These are phyloP conservation scores for Sterna hirundo DNA, from an alignment of 2,113 vertebrate species.

Conservation along the genomic window DNA sequence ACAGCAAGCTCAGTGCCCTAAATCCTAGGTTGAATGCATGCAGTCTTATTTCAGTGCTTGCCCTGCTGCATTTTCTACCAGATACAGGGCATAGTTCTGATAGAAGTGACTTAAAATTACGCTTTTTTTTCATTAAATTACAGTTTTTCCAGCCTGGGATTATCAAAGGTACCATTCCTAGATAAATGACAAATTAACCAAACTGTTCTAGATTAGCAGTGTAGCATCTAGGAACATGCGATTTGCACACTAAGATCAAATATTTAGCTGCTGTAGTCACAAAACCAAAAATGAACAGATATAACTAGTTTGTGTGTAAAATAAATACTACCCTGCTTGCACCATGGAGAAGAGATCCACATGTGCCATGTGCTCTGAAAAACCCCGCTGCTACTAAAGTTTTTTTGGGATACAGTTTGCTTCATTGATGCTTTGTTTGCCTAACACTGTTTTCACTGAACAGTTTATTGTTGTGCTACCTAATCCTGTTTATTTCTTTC, in stretches of 20 bases:
- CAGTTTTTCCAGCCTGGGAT: neutral
- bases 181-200: neutral
- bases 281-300: neutral
- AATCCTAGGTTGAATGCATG: neutral
- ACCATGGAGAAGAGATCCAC: neutral
- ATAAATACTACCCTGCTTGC: neutral
- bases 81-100: neutral
- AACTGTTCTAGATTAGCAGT: fast-evolving
- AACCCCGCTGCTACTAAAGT: neutral
- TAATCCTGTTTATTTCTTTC: neutral
- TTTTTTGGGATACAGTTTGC: neutral
- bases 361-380: neutral
- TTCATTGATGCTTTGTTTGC: neutral
- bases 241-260: neutral
- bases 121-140: neutral
- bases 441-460: neutral
- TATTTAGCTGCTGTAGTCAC: neutral
- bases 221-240: neutral
- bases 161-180: neutral
- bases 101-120: neutral
- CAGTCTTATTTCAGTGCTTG: neutral
- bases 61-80: neutral
- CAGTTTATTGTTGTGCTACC: neutral
- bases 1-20: neutral
- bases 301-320: neutral